Evolutionary conservation across 2,888 invertebrate species (phyloP), one percentile per base, ranked within the genome.

Genomic region (Nomada flava): DNA sequence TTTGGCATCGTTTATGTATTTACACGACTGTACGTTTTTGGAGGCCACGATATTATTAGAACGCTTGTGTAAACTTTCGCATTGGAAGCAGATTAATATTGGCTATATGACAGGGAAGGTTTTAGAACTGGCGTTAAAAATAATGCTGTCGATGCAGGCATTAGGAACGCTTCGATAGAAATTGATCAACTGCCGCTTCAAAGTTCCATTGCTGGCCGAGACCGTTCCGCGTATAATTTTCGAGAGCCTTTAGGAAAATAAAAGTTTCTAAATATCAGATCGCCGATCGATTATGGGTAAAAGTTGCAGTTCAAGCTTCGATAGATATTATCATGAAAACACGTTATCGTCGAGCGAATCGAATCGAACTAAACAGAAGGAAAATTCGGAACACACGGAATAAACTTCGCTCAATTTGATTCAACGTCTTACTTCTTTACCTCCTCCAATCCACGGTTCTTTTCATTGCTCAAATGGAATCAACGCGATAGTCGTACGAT

Each of bases 241-340:
- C 71, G 64, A 50, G 42, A 23, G 23, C 73, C 47, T 74, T 74
- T 59, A 23, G 60, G 29, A 47, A 36, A 76, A 53, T 29, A 36
- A 67, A 74, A 74, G 67, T 67, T 73, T 74, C 11, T 29, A 67
- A 74, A 74, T 74, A 67, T 67, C 67, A 47, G 73, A 67, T 20
- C 65, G 57, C 7, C 57, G 73, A 67, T 74, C 67, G 57, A 50
- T 67, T 50, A 50, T 36, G 57, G 36, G 65, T 50, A 50, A 47
- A 59, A 74, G 65, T 67, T 60, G n/a, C 42, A 9, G 18, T 44
- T 53, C 20, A 50, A 20, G 60, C 59, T 23, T 60, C 60, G 52
- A 11, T 69, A 60, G 69, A 7, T 15, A 62, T 67, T 9, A 59
- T 23, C 57, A 13, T 59, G 47, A 50, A 60, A 47, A 53, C 18